Conservation (phyloP, 2,888 invertebrate genomes). For the Spodoptera littoralis region DNA sequence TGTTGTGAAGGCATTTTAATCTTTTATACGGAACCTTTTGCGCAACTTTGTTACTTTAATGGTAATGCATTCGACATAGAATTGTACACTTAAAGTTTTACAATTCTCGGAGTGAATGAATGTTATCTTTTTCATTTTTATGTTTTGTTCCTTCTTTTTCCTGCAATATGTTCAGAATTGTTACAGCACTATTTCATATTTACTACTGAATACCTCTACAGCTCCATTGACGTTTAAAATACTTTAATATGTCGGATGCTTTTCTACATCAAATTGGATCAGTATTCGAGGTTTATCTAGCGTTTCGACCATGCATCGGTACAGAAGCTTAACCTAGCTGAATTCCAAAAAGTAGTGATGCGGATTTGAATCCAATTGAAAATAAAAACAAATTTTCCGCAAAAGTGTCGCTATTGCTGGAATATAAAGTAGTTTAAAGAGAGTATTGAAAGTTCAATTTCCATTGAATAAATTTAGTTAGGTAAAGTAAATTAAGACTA, state of each 20-base stretch:
- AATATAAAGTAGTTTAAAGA: constrained; percentile 36
- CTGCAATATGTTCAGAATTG: constrained; percentile 11
- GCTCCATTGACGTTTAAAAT: neutral
- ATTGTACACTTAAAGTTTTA: constrained; percentile 42
- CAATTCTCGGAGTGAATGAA: constrained; percentile 36
- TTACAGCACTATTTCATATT: constrained; percentile 4
- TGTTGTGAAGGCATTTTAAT: constrained; percentile 27
- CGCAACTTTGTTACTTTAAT: constrained; percentile 46
- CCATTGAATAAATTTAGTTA: constrained; percentile 35
- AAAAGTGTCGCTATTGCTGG: constrained; percentile 22
- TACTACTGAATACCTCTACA: no score
- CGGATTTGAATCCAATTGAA: constrained; percentile 30
- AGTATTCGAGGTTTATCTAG: constrained; percentile 31
- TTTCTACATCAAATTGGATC: constrained; percentile 18
- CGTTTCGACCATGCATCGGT: constrained; percentile 30
- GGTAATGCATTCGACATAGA: constrained; percentile 48
- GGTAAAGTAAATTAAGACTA: constrained; percentile 45
- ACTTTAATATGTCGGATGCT: neutral
- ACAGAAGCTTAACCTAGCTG: constrained; percentile 39
- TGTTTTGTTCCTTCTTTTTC: constrained; percentile 5
- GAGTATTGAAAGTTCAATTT: constrained; percentile 30
- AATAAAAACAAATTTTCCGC: constrained; percentile 33
- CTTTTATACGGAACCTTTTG: constrained; percentile 36
- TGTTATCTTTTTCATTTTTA: constrained; percentile 31
- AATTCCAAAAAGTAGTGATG: constrained; percentile 37